phyloP scores from a whole-genome alignment of 2,113 vertebrate genomes.

The Spilogale gracilis region DNA sequence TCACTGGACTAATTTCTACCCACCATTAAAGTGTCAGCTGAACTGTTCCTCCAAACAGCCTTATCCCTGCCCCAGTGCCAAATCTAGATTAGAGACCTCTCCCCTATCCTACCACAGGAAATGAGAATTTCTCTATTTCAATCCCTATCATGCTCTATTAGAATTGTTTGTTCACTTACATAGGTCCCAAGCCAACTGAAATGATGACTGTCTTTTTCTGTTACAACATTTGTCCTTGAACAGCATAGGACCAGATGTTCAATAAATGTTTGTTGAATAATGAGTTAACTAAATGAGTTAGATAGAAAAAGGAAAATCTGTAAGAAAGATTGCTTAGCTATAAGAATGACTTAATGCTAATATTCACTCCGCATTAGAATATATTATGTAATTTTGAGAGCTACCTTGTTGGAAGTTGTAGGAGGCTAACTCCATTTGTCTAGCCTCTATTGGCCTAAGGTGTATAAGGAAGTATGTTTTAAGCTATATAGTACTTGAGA shows the following conservation, averaged over 20 bases:
- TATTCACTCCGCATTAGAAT: not conserved
- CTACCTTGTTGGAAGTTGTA: not conserved
- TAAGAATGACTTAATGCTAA: not conserved
- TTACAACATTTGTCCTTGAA: not conserved
- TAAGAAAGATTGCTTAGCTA: not conserved
- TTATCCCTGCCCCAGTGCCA: not conserved
- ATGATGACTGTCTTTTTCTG: not conserved
- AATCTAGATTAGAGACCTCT: not conserved
- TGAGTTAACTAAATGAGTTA: not conserved
- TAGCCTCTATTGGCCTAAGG: not conserved
- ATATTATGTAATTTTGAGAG: not conserved
- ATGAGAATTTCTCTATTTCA: not conserved
- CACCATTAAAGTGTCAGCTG: not conserved
- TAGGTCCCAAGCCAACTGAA: not conserved
- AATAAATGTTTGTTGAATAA: not conserved
- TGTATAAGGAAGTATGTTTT: not conserved
- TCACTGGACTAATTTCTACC: not conserved
- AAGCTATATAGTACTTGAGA: not conserved
- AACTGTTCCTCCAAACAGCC: not conserved
- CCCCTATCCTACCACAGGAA: not conserved
- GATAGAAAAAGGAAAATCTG: not conserved
- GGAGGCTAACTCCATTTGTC: not conserved
- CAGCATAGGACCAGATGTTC: not conserved
- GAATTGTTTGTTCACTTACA: not conserved
- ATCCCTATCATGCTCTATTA: not conserved